A percentile compares a stretch with the other conserved stretches of the same genome.
These are phyloP conservation scores for Phalanger gymnotis DNA, from an alignment of 2,797 vertebrate species.

Conservation along the genomic window DNA sequence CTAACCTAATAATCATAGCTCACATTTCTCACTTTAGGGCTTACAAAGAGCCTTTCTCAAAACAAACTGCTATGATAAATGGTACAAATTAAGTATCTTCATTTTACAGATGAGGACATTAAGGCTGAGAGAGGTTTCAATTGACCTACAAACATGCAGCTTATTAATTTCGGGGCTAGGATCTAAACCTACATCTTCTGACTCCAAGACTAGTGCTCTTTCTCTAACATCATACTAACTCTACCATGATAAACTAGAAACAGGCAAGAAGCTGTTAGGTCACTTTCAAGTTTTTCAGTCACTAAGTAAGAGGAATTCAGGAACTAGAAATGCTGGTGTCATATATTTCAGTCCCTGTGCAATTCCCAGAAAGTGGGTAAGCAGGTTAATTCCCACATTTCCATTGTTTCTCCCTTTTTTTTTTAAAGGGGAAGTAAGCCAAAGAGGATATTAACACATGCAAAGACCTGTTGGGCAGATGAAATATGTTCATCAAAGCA, in stretches of 20 bases:
- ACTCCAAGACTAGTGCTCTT: not conserved
- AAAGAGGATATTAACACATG: constrained; percentile 29
- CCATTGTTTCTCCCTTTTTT: not conserved
- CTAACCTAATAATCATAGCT: not conserved
- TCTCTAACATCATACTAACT: not conserved
- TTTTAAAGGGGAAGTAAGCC: not conserved
- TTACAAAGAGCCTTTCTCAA: not conserved
- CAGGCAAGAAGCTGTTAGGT: not conserved
- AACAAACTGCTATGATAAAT: not conserved
- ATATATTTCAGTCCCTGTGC: not conserved
- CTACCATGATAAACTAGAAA: not conserved
- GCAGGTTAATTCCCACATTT: not conserved
- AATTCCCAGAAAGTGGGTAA: constrained; percentile 36
- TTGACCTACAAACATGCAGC: not conserved
- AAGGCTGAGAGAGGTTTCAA: not conserved
- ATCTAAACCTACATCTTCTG: not conserved
- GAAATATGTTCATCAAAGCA: not conserved
- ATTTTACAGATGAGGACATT: not conserved
- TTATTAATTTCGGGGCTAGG: not conserved
- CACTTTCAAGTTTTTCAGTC: not conserved
- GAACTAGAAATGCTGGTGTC: constrained; percentile 28
- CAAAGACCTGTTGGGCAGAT: not conserved
- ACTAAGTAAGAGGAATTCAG: not conserved
- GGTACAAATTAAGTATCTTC: not conserved
- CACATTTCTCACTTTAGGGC: not conserved